Evolutionary conservation across 2,113 vertebrate species (phyloP).

Genomic region (Tichodroma muraria): DNA sequence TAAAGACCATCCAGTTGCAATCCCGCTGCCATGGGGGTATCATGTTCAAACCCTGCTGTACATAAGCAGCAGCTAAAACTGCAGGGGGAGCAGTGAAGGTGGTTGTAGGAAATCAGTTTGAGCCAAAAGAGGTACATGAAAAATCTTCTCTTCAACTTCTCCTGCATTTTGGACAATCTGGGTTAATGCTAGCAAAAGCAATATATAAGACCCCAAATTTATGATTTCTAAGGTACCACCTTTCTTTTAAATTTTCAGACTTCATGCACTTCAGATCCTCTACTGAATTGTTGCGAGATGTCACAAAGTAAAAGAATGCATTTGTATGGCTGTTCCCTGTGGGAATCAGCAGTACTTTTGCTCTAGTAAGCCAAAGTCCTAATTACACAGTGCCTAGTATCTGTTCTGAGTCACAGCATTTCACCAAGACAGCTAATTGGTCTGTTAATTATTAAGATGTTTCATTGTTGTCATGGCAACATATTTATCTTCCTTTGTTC

Average conservation of each 20-base stretch:
- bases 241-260: background rate
- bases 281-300: background rate
- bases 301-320: constrained; percentile 10
- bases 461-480: constrained; percentile 78
- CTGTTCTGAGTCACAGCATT: constrained; percentile 67
- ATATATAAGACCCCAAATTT: background rate
- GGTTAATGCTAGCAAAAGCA: background rate
- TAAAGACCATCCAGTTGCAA: background rate
- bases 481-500: constrained; percentile 59
- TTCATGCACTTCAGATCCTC: background rate
- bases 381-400: constrained; percentile 76
- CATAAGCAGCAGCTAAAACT: background rate
- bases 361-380: constrained; percentile 67
- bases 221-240: background rate
- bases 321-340: constrained; percentile 36
- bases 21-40: background rate
- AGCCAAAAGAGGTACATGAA: fast-evolving
- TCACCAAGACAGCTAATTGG: constrained; percentile 75
- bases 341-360: constrained; percentile 57
- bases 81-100: background rate
- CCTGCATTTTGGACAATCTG: background rate
- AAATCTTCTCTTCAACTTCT: background rate
- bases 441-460: constrained; percentile 83
- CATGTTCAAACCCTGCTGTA: fast-evolving
- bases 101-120: background rate